Conservation (phyloP, 1,140 invertebrate species). For the Diorhabda elongata region DNA sequence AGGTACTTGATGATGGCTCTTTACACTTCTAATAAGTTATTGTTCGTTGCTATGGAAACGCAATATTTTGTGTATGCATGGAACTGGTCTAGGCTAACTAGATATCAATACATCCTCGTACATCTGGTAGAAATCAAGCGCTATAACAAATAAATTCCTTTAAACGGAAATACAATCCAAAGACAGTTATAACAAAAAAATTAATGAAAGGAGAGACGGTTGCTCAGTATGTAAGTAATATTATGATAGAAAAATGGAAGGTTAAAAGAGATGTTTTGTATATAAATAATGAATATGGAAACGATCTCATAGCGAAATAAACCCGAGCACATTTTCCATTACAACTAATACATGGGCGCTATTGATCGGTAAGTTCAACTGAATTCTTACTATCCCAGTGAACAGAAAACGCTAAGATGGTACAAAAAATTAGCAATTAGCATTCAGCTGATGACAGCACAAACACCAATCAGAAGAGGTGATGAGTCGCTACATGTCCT, state of each 20-base stretch:
- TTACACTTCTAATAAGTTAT: too few relatives aligned
- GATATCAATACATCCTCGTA: too few relatives aligned
- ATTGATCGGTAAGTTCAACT: conserved; percentile 41
- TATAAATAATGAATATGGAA: conserved; percentile 36
- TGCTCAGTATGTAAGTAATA: conserved; percentile 36
- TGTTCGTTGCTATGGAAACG: too few relatives aligned
- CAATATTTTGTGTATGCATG: too few relatives aligned
- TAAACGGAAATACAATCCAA: conserved; percentile 15
- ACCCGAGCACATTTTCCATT: conserved; percentile 34
- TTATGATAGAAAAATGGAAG: conserved; percentile 43
- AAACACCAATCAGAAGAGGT: too few relatives aligned
- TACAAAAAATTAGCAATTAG: conserved; percentile 35
- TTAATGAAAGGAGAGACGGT: conserved; percentile 38
- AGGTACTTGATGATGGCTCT: too few relatives aligned
- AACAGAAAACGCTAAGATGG: conserved; percentile 41
- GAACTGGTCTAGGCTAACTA: too few relatives aligned
- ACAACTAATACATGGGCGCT: conserved; percentile 39
- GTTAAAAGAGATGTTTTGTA: conserved; percentile 41
- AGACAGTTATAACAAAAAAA: conserved; percentile 28
- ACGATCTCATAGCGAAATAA: conserved; percentile 34
- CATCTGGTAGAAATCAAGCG: too few relatives aligned
- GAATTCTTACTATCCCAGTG: conserved; percentile 38
- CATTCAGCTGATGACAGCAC: conserved; percentile 14
- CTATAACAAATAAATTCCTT: too few relatives aligned
- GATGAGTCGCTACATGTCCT: too few relatives aligned